Evolutionary conservation across 2,888 invertebrate genomes (phyloP), one percentile per base, ranked within the genome.

Genomic region (Pristionchus maxplancki): DNA sequence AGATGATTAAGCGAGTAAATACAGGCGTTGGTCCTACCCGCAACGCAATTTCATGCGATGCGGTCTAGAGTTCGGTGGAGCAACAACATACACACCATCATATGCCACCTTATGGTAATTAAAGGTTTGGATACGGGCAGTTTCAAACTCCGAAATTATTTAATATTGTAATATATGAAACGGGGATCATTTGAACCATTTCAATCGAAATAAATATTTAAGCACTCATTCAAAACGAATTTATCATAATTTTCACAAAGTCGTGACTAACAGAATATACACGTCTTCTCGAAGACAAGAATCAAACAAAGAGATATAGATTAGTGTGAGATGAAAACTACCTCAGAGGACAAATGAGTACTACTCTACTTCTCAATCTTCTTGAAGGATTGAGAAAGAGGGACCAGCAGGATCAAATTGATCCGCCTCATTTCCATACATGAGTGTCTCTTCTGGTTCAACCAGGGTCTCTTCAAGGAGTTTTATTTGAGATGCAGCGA

Each of bases 391-490:
- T 17, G 82, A 83, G 53, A 83, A 83, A 13, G 82, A 53, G 20
- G 50, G 82, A 34, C 50, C 53, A 34, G 82, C 44, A 9, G 78
- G 78, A 48, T 78, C 78, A 24, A 78, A 53, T 20, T 83, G 53
- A 31, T 81, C 81, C 15, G 13, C 48, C 20, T 37, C 82, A 83
- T 83, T 44, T 31, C 53, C 53, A 24, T 53, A 40, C 85, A 85
- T 85, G 17, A 85, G 40, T 44, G 85, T 85, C 85, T 85, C 85
- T 37, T 85, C 85, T 34, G 40, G 44, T 28, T 85, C 64, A 11
- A 64, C 64, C 64, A 58, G 15, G 8, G 40, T 40, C 34, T 64
- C 85, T 40, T 34, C 48, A 1, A 85, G 17, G 20, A 85, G 64
- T 64, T 48, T 58, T 13, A 85, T 40, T 64, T 85, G 85, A 44